Conservation (phyloP, 2,113 vertebrate genomes). For the Leucoraja erinaceus region DNA sequence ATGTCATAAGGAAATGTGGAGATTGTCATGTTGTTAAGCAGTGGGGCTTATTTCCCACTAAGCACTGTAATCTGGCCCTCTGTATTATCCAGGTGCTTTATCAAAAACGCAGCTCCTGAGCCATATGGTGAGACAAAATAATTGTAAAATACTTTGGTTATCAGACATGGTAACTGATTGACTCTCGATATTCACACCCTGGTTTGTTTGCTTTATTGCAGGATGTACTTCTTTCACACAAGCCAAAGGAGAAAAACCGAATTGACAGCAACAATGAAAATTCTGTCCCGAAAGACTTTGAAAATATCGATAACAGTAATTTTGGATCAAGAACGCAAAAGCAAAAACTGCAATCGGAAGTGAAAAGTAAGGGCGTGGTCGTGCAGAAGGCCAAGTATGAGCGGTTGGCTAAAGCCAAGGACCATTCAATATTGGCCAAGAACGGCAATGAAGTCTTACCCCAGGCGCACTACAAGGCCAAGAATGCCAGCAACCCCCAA, state of each 20-base stretch:
- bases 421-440: slow-evolving; percentile 59
- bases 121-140: background rate
- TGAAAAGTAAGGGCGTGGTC: slow-evolving; percentile 69
- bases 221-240: slow-evolving; percentile 89
- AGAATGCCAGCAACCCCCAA: slow-evolving; percentile 54
- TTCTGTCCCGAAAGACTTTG: slow-evolving; percentile 95
- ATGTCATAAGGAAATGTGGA: too few species aligned
- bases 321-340: slow-evolving; percentile 81
- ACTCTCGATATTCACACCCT: background rate
- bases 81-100: background rate
- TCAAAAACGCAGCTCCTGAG: background rate
- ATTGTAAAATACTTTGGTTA: background rate
- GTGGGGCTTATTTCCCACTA: background rate
- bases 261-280: slow-evolving; percentile 99
- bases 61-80: background rate
- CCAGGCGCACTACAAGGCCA: slow-evolving; percentile 43
- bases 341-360: slow-evolving; percentile 67
- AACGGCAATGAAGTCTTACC: slow-evolving; percentile 66
- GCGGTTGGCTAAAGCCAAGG: slow-evolving; percentile 62
- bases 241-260: slow-evolving; percentile 80
- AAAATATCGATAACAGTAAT: slow-evolving; percentile 96
- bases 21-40: too few species aligned
- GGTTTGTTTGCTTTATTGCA: slow-evolving; percentile 50
- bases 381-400: slow-evolving; percentile 68
- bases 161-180: background rate